Base-by-base conservation (phyloP, 1,140 invertebrate species). In the Trinorchestia longiramus region DNA sequence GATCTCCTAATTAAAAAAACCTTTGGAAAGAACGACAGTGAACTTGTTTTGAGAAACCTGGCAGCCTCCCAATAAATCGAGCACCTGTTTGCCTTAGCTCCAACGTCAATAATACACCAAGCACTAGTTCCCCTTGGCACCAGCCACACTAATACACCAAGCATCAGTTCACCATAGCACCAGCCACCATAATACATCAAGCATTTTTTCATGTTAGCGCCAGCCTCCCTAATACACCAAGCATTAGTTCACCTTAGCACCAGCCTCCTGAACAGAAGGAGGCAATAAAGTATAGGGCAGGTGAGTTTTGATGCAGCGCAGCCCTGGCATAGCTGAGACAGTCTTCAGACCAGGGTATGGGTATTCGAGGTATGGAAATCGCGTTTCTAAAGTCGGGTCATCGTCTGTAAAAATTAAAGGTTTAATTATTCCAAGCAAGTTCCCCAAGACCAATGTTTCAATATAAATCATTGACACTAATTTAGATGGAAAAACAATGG, bases 161-260 rank as follows among this genome's bases (percentile, higher is more conserved):
- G 36, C 28, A 77, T 77, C 62, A 23, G 47, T 53, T 36, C 28
- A 77, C 62, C 62, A 23, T 77, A 23, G 62, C 62, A 36, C 62
- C 62, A 77, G 62, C 28, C 28, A 19, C 62, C 62, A 77, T 3
- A 15, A 77, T 28, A 11, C 11, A 23, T 1, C 62, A 1, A 28
- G 28, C 36, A 77, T 77, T 28, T 77, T 6, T 53, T 36, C 28
- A 77, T 28, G 15, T 77, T 77, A 23, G 62, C 62, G 28, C 62
- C 62, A 77, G 62, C 62, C 28, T 23, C 15, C 62, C 1, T 11
- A 15, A 77, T 19, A 6, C 11, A 77, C 15, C 62, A 11, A 28
- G 62, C 28, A 77, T 77, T 28, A 23, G 15, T 23, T 97, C 96
- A 99, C 98, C 98, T 99, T 97, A 92, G 97, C 96, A 77, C 95